phyloP scores from a whole-genome alignment of 2,113 vertebrate species.

The Vidua chalybeata region DNA sequence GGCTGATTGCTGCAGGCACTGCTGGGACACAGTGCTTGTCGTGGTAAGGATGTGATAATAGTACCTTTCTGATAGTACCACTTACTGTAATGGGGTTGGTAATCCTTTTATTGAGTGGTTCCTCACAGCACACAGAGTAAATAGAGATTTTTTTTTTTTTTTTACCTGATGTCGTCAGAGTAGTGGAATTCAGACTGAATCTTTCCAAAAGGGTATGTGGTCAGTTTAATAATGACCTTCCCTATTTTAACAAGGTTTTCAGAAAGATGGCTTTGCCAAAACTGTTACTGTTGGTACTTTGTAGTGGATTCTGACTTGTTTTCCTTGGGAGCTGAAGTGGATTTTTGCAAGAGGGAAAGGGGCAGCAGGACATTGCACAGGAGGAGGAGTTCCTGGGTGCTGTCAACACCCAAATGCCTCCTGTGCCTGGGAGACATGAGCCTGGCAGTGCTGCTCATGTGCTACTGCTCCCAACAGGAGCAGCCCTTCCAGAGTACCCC shows the following conservation, averaged over 20 bases:
- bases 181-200: neutral
- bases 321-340: neutral
- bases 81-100: neutral
- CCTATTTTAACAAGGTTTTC: neutral
- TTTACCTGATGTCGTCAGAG: neutral
- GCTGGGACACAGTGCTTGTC: neutral
- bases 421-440: neutral
- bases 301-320: neutral
- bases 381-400: neutral
- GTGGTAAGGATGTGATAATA: conserved; percentile 23
- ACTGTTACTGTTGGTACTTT: neutral
- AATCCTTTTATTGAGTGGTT: conserved; percentile 7
- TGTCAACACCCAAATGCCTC: neutral
- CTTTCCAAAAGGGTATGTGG: neutral
- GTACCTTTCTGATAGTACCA: conserved; percentile 26
- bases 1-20: neutral
- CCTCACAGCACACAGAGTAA: neutral
- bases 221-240: neutral
- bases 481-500: neutral
- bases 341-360: neutral
- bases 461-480: neutral
- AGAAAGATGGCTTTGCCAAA: neutral
- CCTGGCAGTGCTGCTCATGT: neutral
- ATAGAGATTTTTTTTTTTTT: neutral
- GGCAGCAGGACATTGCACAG: neutral